Evolutionary conservation across 2,113 vertebrate species (phyloP).

Genomic region (Nothocercus nigrocapillus): DNA sequence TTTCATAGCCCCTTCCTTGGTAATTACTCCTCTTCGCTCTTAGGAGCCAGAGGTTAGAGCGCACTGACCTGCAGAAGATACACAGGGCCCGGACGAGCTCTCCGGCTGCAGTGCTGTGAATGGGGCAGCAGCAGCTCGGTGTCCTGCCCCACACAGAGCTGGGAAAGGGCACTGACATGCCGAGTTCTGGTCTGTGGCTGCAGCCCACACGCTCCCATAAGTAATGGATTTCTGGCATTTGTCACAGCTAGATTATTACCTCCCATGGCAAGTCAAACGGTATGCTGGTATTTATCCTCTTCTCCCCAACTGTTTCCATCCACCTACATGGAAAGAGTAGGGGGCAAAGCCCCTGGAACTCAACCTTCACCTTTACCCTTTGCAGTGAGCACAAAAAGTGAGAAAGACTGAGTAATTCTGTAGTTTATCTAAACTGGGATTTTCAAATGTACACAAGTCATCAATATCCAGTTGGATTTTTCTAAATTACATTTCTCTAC

Average conservation of each 20-base stretch:
- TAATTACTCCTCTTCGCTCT: neutral
- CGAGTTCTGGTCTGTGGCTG: fast-evolving
- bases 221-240: neutral
- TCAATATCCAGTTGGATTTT: neutral
- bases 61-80: neutral
- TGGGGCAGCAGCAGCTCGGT: neutral
- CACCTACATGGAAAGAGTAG: neutral
- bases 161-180: neutral
- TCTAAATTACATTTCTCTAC: too few species aligned
- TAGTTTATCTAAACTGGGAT: neutral
- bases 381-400: neutral
- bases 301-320: neutral
- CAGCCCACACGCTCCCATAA: neutral
- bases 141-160: neutral
- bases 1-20: neutral
- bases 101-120: neutral
- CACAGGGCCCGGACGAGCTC: neutral
- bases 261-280: neutral
- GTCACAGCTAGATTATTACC: neutral
- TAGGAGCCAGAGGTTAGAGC: neutral
- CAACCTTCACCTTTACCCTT: neutral
- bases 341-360: neutral
- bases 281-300: neutral
- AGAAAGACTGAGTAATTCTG: neutral
- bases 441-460: neutral